Percentiles rank a stretch among this genome's conserved stretches.
Evolutionary conservation across 2,888 invertebrate species (phyloP).

Genomic region (Barypeithes pellucidus): DNA sequence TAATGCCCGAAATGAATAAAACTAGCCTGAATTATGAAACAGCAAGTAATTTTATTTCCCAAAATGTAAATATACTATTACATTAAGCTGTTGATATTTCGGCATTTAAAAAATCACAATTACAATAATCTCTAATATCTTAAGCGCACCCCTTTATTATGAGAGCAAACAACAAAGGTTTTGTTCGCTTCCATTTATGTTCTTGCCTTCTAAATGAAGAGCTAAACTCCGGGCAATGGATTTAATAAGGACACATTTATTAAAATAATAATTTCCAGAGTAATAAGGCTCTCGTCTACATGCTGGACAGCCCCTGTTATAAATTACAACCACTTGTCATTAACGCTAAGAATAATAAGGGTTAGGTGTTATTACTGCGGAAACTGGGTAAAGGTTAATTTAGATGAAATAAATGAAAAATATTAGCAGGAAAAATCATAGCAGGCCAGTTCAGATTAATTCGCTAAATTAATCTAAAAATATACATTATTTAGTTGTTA

Average conservation of each 20-base stretch:
- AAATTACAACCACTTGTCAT: not conserved
- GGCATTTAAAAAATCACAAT: too few relatives aligned
- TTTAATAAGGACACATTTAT: slow-evolving; percentile 13
- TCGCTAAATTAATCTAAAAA: not conserved
- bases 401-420: not conserved
- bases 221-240: not conserved
- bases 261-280: slow-evolving; percentile 8
- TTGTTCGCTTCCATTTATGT: not conserved
- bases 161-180: too few relatives aligned
- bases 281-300: not conserved
- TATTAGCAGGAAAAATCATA: slow-evolving; percentile 5
- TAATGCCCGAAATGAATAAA: too few relatives aligned
- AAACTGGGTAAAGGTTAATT: not conserved
- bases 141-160: too few relatives aligned
- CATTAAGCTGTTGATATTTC: too few relatives aligned
- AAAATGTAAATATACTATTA: too few relatives aligned
- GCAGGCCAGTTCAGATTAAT: not conserved
- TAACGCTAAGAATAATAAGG: too few relatives aligned
- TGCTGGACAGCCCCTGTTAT: slow-evolving; percentile 3
- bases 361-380: not conserved
- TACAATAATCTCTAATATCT: too few relatives aligned
- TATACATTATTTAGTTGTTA: too few relatives aligned
- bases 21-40: too few relatives aligned
- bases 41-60: too few relatives aligned
- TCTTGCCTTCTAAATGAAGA: not conserved